Percentiles rank a stretch among this genome's conserved stretches.
These are phyloP conservation scores for Erynnis tages DNA, from an alignment of 2,888 invertebrate genomes.

Conservation along the genomic window DNA sequence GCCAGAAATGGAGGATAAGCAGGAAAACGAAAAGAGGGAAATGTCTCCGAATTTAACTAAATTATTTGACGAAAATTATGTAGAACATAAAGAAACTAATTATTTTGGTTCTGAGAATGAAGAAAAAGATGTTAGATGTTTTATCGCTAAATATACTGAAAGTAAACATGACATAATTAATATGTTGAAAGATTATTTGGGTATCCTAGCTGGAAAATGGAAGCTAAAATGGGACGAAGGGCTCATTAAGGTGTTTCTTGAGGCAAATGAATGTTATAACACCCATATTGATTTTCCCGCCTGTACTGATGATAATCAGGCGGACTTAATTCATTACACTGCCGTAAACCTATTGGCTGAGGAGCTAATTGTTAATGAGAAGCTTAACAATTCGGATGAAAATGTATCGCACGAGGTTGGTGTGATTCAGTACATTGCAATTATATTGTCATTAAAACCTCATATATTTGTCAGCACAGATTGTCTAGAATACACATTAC, in stretches of 20 bases:
- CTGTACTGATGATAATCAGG: constrained; percentile 56
- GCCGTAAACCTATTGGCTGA: constrained; percentile 64
- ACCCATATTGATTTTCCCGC: constrained; percentile 69
- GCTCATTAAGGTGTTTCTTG: constrained; percentile 80
- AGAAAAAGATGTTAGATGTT: constrained; percentile 83
- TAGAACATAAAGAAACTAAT: constrained; percentile 17
- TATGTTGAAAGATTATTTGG: constrained; percentile 82
- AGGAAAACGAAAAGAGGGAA: constrained; percentile 68
- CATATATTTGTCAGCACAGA: constrained; percentile 57
- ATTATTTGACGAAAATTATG: constrained; percentile 77
- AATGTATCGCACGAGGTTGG: constrained; percentile 50
- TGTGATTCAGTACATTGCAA: constrained; percentile 62
- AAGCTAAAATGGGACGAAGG: constrained; percentile 84
- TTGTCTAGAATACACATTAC: constrained; percentile 59
- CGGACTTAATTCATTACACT: constrained; percentile 59
- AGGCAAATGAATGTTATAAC: constrained; percentile 81
- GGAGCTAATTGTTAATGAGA: constrained; percentile 66
- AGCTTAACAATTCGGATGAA: constrained; percentile 48
- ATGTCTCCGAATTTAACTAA: constrained; percentile 84
- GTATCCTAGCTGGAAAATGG: constrained; percentile 83
- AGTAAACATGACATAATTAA: constrained; percentile 80
- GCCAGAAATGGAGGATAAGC: constrained; percentile 64
- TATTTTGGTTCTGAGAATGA: constrained; percentile 87
- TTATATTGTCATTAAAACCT: constrained; percentile 59
- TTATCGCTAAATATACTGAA: constrained; percentile 82